Base-by-base conservation (phyloP, 2,888 invertebrate species). In the Physocephala rufipes region DNA sequence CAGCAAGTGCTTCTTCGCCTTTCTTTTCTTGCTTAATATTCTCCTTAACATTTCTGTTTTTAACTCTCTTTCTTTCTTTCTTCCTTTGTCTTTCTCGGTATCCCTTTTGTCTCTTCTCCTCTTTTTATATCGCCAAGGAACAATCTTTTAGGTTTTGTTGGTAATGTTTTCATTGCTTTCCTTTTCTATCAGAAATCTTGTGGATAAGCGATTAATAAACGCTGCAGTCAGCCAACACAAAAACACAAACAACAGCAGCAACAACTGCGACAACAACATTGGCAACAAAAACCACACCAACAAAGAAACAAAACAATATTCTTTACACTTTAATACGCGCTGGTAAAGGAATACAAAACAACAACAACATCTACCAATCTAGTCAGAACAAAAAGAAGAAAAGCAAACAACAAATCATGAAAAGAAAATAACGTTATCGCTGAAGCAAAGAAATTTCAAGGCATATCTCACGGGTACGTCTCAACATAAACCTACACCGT, bases 201-300 rank as follows among this genome's bases (percentile, higher is more conserved):
- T 61, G 55, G 70, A 65, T 62, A 62, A 28, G 5, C 71, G 73
- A 71, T 73, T 73, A 73, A 73, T 71, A 73, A 73, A 71, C 67
- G 67, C 70, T 64, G 68, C 49, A 49, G 70, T 70, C 63, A 51
- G 71, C 71, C 51, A 65, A 36, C 49, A 19, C 26, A 26, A 58
- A 21, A 45, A 3, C 15, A 63, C 21, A 16, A 55, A 66, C n/a
- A 53, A 65, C 28, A 55, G 58, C 24, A 65, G 51, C 15, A 58
- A 43, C 51, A 59, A 43, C 36, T 36, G 45, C 55, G 65, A 51
- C 16, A 16, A 49, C 28, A 70, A 55, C 12, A n/a, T n/a, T n/a
- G n/a, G 36, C 36, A 36, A 36, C 36, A 4, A 36, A 36, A 4
- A 36, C 36, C 36, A 36, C 36, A 7, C 21, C 9, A 66, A 61